Conservation (phyloP, 2,888 invertebrate species). For the Bursaphelenchus okinawaensis region DNA sequence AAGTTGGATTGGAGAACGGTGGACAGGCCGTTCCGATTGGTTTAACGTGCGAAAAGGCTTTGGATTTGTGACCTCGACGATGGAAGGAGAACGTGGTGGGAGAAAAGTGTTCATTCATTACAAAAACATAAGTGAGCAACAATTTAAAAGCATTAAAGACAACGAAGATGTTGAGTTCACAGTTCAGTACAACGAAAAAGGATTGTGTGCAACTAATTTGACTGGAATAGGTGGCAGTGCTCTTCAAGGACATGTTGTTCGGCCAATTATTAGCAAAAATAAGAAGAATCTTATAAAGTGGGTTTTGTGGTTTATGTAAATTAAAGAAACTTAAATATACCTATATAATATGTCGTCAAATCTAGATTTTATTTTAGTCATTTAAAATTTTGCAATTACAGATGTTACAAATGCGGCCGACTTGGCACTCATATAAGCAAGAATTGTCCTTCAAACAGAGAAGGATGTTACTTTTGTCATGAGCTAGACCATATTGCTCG, state of each 20-base stretch:
- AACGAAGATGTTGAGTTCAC: conserved; percentile 9
- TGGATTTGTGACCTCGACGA: background rate
- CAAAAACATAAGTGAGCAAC: background rate
- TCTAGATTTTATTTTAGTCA: too few species aligned
- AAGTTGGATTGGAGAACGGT: background rate
- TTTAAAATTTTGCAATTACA: too few species aligned
- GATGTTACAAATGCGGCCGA: too few species aligned
- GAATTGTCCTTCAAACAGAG: too few species aligned
- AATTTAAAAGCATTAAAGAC: background rate
- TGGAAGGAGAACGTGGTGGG: background rate
- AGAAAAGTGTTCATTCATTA: background rate
- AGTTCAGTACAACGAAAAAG: background rate
- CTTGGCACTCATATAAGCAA: too few species aligned
- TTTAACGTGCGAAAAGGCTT: background rate
- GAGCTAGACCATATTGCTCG: too few species aligned
- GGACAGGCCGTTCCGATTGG: background rate
- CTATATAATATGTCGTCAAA: too few species aligned
- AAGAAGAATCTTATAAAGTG: background rate
- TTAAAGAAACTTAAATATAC: too few species aligned
- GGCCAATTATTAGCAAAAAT: background rate
- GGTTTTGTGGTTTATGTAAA: too few species aligned
- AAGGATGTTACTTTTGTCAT: too few species aligned
- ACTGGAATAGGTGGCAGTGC: background rate
- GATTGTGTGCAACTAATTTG: conserved; percentile 2
- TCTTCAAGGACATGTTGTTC: conserved; percentile 4